Percentiles rank a stretch among this genome's conserved stretches.
These are phyloP conservation scores for Mallateleia sp. DNA, from an alignment of 2,888 invertebrate genomes.

Conservation along the genomic window DNA sequence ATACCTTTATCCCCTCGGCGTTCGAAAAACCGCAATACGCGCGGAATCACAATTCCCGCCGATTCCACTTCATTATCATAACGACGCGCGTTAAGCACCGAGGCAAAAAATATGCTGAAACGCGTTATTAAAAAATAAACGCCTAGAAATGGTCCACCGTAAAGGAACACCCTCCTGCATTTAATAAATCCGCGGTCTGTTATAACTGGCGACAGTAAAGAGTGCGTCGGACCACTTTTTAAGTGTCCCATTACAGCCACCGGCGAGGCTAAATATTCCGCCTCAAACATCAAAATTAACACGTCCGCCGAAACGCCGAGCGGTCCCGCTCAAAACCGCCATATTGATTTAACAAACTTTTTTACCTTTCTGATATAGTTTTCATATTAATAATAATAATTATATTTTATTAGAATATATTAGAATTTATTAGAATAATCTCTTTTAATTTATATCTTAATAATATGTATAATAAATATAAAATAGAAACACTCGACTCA, in stretches of 20 bases:
- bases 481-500: too few relatives aligned
- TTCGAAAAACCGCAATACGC: constrained; percentile 37
- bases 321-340: neutral
- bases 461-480: too few relatives aligned
- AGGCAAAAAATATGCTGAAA: neutral
- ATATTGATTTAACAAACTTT: constrained; percentile 28
- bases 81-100: neutral
- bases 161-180: constrained; percentile 45
- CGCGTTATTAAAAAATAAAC: constrained; percentile 1
- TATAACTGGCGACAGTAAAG: constrained; percentile 53
- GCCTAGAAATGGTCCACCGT: constrained; percentile 6
- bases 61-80: constrained; percentile 13
- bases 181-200: constrained; percentile 69
- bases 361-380: too few relatives aligned
- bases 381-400: too few relatives aligned
- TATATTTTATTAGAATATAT: too few relatives aligned
- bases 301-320: constrained; percentile 4
- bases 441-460: too few relatives aligned
- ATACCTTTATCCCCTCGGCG: constrained; percentile 45
- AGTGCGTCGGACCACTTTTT: constrained; percentile 60
- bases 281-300: neutral
- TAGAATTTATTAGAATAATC: too few relatives aligned
- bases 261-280: constrained; percentile 5
- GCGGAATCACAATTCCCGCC: constrained; percentile 30
- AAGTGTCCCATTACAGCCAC: constrained; percentile 65